These are phyloP conservation scores for Muscicapa striata DNA, from an alignment of 2,797 vertebrate genomes.

Conservation along the genomic window DNA sequence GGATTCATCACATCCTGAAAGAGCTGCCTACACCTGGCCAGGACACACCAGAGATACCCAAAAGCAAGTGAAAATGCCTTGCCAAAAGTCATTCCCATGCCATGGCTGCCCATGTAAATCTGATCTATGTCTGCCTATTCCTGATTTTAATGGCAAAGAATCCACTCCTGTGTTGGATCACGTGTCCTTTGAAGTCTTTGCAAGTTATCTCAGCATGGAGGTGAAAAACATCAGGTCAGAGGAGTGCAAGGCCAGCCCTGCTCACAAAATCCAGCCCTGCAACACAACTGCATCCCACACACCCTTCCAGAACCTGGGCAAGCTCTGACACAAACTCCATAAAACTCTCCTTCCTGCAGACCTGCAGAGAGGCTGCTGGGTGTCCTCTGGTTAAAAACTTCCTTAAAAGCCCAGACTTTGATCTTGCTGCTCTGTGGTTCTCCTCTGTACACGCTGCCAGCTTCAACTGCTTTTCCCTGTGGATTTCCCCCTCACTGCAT, in stretches of 20 bases:
- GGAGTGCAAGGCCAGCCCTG: background rate
- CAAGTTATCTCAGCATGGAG: accelerated
- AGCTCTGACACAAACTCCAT: background rate
- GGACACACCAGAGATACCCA: background rate
- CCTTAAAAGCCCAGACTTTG: conserved; percentile 20
- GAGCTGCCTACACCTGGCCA: background rate
- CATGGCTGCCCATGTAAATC: accelerated
- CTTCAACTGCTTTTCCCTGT: background rate
- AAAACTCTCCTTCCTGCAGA: background rate
- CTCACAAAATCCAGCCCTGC: background rate
- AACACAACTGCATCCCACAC: background rate
- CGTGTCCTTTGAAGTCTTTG: background rate
- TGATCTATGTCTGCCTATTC: background rate
- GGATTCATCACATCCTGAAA: background rate
- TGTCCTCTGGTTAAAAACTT: background rate
- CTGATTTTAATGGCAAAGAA: background rate
- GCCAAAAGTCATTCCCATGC: background rate
- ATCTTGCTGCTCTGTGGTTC: background rate
- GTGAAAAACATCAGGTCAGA: background rate
- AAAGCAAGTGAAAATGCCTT: background rate
- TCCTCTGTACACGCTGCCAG: background rate
- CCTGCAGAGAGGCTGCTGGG: background rate
- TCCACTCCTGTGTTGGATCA: background rate
- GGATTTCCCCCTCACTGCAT: background rate
- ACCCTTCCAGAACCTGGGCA: background rate